Percentiles rank a stretch among this genome's conserved stretches.
Conservation (phyloP, 2,888 invertebrate genomes). For the Cephus pygmeus region DNA sequence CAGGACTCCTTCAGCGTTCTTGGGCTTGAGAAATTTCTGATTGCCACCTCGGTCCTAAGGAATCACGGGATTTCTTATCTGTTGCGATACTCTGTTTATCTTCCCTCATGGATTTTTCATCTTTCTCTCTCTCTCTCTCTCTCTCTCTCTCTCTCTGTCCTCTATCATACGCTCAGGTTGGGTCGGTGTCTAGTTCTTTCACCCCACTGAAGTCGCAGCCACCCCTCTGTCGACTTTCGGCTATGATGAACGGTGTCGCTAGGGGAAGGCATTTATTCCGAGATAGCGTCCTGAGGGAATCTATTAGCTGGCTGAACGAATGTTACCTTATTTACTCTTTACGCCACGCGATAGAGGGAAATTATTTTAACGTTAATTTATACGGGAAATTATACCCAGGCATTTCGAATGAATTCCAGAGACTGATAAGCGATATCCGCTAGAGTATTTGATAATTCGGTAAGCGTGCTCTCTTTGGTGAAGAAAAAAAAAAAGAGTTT, state of each 20-base stretch:
- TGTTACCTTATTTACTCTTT: slow-evolving; percentile 40
- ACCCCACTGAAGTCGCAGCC: not conserved
- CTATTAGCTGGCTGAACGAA: slow-evolving; percentile 47
- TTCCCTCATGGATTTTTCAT: slow-evolving; percentile 8
- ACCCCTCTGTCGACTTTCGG: slow-evolving; percentile 23
- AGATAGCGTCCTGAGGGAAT: slow-evolving; percentile 56
- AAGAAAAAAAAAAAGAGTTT: not conserved
- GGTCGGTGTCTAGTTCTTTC: not conserved
- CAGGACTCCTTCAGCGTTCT: not conserved
- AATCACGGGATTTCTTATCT: slow-evolving; percentile 49
- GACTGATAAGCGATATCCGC: not conserved
- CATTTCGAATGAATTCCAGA: not conserved
- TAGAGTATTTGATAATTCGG: slow-evolving; percentile 2
- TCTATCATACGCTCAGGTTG: not conserved
- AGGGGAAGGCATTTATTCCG: slow-evolving; percentile 49
- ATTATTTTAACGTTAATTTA: slow-evolving; percentile 21
- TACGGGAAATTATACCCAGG: not conserved
- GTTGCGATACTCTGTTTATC: slow-evolving; percentile 43
- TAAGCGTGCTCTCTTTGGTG: not conserved
- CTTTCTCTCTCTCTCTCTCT: not conserved
- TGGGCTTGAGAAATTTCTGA: slow-evolving; percentile 33
- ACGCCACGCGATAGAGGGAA: slow-evolving; percentile 20
- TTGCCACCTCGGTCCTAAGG: slow-evolving; percentile 43
- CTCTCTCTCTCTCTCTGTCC: not conserved
- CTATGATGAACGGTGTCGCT: slow-evolving; percentile 60